Evolutionary conservation across 2,888 invertebrate species (phyloP), one percentile per base, ranked within the genome.

Genomic region (Apeira syringaria): DNA sequence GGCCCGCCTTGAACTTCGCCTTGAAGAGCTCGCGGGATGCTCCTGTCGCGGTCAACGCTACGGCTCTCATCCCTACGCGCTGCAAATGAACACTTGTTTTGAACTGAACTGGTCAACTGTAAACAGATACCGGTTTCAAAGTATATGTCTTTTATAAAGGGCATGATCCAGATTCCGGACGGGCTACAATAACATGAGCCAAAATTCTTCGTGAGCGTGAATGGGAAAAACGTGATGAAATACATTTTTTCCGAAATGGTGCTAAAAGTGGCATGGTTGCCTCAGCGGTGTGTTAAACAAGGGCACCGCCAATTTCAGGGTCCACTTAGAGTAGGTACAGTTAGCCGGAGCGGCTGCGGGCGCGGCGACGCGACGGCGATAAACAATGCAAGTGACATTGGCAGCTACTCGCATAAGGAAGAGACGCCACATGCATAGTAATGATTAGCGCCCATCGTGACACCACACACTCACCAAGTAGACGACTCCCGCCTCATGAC

Each of bases 261-360:
- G 2, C 7, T 7, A 3, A 15, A 15, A 15, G 15, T 15, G n/a
- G n/a, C n/a, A n/a, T n/a, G n/a, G n/a, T n/a, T n/a, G n/a, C n/a
- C n/a, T n/a, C n/a, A n/a, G n/a, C 57, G 48, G 53, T 52, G 56
- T 50, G 18, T 17, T 55, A 69, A 87, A 86, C 80, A 84, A 84
- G 87, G 83, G 75, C 87, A 82, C 79, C 82, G 84, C 74, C 83
- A 82, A 89, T 89, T 88, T 89, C 88, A 88, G 84, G 89, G 86
- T 80, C 80, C 70, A 87, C 69, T 83, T 83, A 70, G 62, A 63
- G 72, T 20, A 20, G 7, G 7, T 82, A 89, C 89, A 83, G 88
- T 89, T 88, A 89, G 74, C 57, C 68, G 72, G 56, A 59, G 60
- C 56, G 59, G 53, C 62, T 67, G 43, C 68, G 55, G 54, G 56